phyloP scores from a whole-genome alignment of 2,113 vertebrate species.

The Gymnorhina tibicen region DNA sequence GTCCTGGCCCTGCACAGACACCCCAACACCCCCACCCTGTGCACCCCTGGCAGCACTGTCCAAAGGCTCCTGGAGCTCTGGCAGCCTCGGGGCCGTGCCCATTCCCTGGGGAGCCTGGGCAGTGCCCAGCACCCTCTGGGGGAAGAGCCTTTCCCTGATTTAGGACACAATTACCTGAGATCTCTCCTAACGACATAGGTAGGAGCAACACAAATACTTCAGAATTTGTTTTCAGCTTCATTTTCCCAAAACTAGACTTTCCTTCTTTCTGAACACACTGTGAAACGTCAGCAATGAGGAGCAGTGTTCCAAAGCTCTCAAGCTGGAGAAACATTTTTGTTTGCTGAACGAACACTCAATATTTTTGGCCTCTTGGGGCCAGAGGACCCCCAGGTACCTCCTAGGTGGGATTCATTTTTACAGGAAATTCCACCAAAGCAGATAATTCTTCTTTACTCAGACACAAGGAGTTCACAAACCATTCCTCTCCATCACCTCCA shows the following conservation, averaged over 20 bases:
- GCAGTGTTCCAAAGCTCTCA: neutral
- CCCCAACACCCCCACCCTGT: neutral
- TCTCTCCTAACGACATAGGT: neutral
- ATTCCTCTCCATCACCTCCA: neutral
- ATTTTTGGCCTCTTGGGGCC: neutral
- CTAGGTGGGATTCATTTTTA: neutral
- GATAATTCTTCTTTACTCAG: neutral
- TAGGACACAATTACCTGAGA: neutral
- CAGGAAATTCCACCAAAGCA: neutral
- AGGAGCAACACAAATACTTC: neutral
- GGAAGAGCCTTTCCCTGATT: neutral
- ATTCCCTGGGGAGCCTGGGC: neutral
- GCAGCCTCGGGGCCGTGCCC: neutral
- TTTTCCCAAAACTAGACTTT: neutral
- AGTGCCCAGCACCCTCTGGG: neutral
- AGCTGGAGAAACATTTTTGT: neutral
- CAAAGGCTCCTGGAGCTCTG: neutral
- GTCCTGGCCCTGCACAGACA: neutral
- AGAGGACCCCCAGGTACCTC: neutral
- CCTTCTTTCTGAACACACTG: neutral
- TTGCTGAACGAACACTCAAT: neutral
- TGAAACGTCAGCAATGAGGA: neutral
- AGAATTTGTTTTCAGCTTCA: neutral
- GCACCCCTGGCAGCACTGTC: fast-evolving
- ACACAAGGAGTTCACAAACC: neutral